Conservation (phyloP, 2,797 vertebrate genomes). For the Lophotriccus pileatus region DNA sequence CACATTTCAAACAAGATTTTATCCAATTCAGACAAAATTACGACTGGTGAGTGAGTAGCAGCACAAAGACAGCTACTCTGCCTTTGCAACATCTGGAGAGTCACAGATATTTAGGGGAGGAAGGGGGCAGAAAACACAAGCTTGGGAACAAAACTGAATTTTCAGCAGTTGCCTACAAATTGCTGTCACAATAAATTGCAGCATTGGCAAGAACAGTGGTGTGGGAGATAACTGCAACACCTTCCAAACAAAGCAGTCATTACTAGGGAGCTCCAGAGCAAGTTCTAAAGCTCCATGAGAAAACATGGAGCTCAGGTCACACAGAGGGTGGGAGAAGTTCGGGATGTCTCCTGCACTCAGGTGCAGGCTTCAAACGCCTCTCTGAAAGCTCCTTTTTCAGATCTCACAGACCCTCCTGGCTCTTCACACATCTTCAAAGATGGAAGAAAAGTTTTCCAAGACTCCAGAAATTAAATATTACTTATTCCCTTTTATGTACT, state of each 20-base stretch:
- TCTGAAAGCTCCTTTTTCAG: not conserved
- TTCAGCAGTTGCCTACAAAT: not conserved
- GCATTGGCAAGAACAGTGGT: not conserved
- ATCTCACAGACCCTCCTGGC: not conserved
- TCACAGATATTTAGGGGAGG: not conserved
- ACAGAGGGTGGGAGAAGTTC: fast-evolving
- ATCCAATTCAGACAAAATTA: not conserved
- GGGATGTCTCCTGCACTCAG: fast-evolving
- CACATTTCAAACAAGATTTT: not conserved
- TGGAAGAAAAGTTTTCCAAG: not conserved
- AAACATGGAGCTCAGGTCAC: not conserved
- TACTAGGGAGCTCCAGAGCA: not conserved
- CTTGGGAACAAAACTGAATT: not conserved
- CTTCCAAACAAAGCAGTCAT: fast-evolving
- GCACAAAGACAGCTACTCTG: not conserved
- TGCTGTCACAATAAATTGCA: not conserved
- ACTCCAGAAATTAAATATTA: not conserved
- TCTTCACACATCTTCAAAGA: not conserved
- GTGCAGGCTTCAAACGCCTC: not conserved
- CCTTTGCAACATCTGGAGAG: not conserved
- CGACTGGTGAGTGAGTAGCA: not conserved
- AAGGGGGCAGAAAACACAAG: not conserved
- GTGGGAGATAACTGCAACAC: not conserved
- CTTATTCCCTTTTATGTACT: not conserved
- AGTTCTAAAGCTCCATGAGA: not conserved